phyloP scores from a whole-genome alignment of 2,113 vertebrate species.

The Cephalophus harveyi region DNA sequence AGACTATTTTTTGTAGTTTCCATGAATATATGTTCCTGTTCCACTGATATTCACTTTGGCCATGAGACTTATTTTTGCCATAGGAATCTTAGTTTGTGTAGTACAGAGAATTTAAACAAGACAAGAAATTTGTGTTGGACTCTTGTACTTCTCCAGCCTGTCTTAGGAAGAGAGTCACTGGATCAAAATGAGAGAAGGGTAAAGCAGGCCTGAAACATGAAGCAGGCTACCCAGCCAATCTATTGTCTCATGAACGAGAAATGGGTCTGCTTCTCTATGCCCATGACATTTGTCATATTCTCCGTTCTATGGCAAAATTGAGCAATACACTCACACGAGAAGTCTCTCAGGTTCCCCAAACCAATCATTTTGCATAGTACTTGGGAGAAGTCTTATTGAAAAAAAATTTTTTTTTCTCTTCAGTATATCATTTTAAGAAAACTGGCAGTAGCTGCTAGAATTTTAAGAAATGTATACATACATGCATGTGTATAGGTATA shows the following conservation, averaged over 20 bases:
- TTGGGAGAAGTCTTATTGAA: not conserved
- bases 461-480: not conserved
- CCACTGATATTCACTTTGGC: not conserved
- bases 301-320: not conserved
- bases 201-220: not conserved
- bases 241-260: not conserved
- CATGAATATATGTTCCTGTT: not conserved
- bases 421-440: not conserved
- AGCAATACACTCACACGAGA: not conserved
- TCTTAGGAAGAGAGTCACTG: not conserved
- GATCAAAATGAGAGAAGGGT: not conserved
- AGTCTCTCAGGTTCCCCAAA: not conserved
- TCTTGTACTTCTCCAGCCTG: not conserved
- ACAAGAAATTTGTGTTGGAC: not conserved
- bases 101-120: not conserved
- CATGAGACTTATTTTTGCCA: not conserved
- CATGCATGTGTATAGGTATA: not conserved
- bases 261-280: not conserved
- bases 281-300: not conserved
- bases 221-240: not conserved
- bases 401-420: not conserved
- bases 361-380: not conserved
- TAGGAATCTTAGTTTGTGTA: not conserved
- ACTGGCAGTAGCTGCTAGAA: not conserved
- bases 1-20: not conserved